Percentiles rank a stretch among this genome's conserved stretches.
These are phyloP conservation scores for Apodemus speciosus DNA, from an alignment of 2,113 vertebrate genomes.

Conservation along the genomic window DNA sequence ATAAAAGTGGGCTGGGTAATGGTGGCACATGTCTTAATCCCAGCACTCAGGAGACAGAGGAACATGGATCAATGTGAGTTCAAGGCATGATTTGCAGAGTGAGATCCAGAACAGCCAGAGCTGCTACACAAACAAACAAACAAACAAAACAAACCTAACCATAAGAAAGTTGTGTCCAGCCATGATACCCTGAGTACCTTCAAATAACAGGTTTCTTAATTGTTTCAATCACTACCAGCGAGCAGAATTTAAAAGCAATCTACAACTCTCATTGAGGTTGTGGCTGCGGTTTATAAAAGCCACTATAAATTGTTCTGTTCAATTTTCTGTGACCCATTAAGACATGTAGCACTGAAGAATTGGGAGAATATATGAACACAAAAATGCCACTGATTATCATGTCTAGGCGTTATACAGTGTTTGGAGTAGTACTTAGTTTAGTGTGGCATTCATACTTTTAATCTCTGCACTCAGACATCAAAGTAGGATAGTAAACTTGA, in stretches of 20 bases:
- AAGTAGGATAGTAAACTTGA: background rate
- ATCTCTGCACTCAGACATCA: too few relatives aligned
- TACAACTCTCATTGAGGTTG: slow-evolving; percentile 52
- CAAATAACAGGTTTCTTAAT: background rate
- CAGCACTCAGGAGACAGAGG: too few relatives aligned
- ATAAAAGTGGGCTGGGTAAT: too few relatives aligned
- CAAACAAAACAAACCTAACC: too few relatives aligned
- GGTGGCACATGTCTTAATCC: too few relatives aligned
- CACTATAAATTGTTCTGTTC: slow-evolving; percentile 44
- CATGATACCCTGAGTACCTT: background rate
- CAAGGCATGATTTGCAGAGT: too few relatives aligned
- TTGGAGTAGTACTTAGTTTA: background rate
- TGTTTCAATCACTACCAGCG: background rate
- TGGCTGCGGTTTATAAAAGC: slow-evolving; percentile 29
- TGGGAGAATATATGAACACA: background rate
- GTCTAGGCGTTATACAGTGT: background rate
- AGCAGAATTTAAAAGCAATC: slow-evolving; percentile 43
- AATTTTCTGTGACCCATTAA: slow-evolving; percentile 71
- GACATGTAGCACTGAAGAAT: slow-evolving; percentile 22
- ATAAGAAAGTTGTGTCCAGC: background rate
- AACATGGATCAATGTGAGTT: too few relatives aligned
- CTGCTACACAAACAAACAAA: too few relatives aligned
- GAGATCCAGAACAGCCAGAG: too few relatives aligned
- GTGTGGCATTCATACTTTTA: background rate
- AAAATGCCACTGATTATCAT: background rate